Evolutionary conservation across 2,113 vertebrate genomes (phyloP).

Genomic region (Microtus richardsoni): DNA sequence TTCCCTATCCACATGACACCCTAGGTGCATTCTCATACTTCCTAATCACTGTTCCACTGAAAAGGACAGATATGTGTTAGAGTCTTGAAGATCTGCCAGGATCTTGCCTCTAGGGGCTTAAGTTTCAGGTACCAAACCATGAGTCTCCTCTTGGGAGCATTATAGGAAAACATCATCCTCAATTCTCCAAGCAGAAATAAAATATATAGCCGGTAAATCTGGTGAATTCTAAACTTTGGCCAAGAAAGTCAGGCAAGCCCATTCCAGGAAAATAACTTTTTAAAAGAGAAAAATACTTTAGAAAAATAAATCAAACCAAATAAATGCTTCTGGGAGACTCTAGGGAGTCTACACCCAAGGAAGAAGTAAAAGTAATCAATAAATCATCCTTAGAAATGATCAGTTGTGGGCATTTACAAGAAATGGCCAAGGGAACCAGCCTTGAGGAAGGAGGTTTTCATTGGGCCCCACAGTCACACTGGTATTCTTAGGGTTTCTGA

Average conservation of each 20-base stretch:
- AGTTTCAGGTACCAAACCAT: not conserved
- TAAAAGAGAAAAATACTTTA: slow-evolving; percentile 2
- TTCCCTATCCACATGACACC: not conserved
- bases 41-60: not conserved
- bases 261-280: slow-evolving; percentile 54
- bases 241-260: not conserved
- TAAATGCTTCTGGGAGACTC: slow-evolving; percentile 14
- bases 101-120: not conserved
- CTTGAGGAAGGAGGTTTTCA: not conserved
- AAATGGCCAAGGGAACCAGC: not conserved
- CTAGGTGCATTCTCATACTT: not conserved
- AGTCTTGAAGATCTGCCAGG: not conserved
- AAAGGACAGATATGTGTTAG: not conserved
- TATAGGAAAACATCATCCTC: not conserved
- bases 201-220: not conserved
- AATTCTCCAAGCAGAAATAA: not conserved
- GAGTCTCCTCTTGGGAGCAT: not conserved
- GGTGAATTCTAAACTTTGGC: not conserved
- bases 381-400: not conserved
- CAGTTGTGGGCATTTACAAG: not conserved
- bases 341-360: not conserved
- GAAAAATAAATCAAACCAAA: slow-evolving; percentile 56
- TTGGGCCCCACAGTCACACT: not conserved
- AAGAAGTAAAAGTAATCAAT: slow-evolving; percentile 1
- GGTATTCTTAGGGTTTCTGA: slow-evolving; percentile 34